These are phyloP conservation scores for Sminthurinus aureus DNA, from an alignment of 2,888 invertebrate genomes.

Conservation along the genomic window DNA sequence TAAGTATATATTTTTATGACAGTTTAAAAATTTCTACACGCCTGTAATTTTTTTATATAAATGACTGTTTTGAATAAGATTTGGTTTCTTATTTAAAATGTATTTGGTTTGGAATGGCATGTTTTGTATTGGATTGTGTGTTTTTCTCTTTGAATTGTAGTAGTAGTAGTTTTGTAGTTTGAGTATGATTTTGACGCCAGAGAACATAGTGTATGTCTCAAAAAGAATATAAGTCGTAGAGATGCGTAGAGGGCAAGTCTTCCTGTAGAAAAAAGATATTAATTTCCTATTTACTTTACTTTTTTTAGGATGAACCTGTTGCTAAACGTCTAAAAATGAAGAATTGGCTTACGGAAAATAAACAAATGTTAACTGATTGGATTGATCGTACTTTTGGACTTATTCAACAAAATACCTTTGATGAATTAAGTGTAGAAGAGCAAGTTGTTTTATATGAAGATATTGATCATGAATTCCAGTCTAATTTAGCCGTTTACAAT, in stretches of 20 bases:
- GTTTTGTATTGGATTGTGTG: background rate
- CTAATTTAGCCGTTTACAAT: slow-evolving; percentile 61
- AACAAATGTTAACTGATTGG: slow-evolving; percentile 46
- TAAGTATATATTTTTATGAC: slow-evolving; percentile 14
- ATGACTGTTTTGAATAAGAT: background rate
- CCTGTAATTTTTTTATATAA: background rate
- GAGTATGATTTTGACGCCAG: background rate
- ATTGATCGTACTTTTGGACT: slow-evolving; percentile 57
- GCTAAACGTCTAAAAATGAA: slow-evolving; percentile 58
- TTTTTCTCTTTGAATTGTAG: too few species aligned
- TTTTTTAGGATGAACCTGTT: slow-evolving; percentile 56
- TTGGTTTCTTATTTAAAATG: background rate
- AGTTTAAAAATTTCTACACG: too few species aligned
- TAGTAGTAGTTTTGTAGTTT: background rate
- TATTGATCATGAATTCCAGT: slow-evolving; percentile 65
- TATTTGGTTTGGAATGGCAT: background rate
- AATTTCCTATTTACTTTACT: background rate
- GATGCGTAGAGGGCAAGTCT: background rate
- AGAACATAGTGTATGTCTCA: background rate
- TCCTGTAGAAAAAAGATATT: background rate
- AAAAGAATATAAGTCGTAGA: background rate
- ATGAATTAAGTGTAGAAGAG: slow-evolving; percentile 66
- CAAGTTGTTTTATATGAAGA: slow-evolving; percentile 68
- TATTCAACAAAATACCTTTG: slow-evolving; percentile 62
- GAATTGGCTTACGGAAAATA: slow-evolving; percentile 54